Evolutionary conservation across 2,888 invertebrate genomes (phyloP), one percentile per base, ranked within the genome.

Genomic region (Drosophila testacea): DNA sequence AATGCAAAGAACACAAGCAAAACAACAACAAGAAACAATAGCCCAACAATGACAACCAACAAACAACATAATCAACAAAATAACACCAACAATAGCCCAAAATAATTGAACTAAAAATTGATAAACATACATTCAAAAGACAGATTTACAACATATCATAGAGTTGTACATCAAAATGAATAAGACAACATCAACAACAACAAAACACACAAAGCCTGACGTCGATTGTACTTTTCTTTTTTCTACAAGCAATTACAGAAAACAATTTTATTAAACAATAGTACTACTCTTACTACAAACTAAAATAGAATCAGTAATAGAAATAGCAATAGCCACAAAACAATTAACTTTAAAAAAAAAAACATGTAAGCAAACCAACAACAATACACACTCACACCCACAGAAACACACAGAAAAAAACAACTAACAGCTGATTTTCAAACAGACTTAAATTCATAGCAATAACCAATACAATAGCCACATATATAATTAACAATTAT

Each of bases 181-280:
- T 55, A 44, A 68, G 63, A 69, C 51, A 56, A 71, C 62, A 50
- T 70, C 51, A 51, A 64, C 48, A 55, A 46, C 63, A 69, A 54
- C 48, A 44, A 65, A 68, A 74, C 60, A 69, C 68, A 76, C 73
- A 80, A 94, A 93, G 94, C 94, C 94, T 94, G 94, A 94, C 94
- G 94, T 94, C 92, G 92, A 92, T 92, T 92, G 92, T 92, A 87
- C 74, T 81, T 86, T 88, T 88, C 79, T 84, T 89, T 87, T 88
- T 84, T 80, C 88, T 80, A 80, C 81, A 68, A 74, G 64, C 72
- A 77, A 71, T 61, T 74, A 79, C 77, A 36, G 44, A 34, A 79
- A 82, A 72, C 71, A 80, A 68, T 84, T 81, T 85, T 62, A 89
- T 77, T 84, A 84, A 89, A 78, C 74, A 87, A 88, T 83, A 83